Conservation (phyloP, 2,797 vertebrate genomes). For the Cossypha niveicapilla region DNA sequence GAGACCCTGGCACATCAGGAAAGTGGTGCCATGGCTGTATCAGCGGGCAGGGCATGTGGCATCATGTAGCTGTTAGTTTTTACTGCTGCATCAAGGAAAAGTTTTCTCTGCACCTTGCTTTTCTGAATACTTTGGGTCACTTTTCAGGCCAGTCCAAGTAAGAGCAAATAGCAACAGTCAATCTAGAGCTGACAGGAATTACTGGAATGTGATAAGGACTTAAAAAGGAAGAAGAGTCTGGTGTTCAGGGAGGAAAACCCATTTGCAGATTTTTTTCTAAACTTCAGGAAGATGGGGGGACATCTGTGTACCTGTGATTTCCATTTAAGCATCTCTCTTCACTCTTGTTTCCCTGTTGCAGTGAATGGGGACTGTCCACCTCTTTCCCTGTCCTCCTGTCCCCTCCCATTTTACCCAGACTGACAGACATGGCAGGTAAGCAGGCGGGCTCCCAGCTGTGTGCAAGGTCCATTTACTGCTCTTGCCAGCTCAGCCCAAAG, state of each 20-base stretch:
- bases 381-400: not conserved
- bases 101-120: not conserved
- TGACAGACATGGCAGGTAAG: not conserved
- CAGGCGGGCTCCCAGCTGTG: accelerated
- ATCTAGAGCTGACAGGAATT: not conserved
- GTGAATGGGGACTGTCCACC: not conserved
- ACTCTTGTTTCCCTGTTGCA: not conserved
- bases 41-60: accelerated
- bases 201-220: not conserved
- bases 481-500: not conserved
- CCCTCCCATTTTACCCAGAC: not conserved
- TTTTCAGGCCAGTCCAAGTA: not conserved
- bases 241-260: not conserved
- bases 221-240: not conserved
- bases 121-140: not conserved
- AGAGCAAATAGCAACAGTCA: not conserved
- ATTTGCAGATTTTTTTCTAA: accelerated
- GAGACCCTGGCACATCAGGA: not conserved
- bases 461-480: not conserved
- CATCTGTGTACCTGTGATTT: not conserved
- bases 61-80: accelerated
- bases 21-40: accelerated
- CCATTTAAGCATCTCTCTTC: not conserved
- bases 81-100: not conserved
- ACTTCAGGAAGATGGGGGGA: not conserved